A percentile compares a stretch with the other conserved stretches of the same genome.
Conservation (phyloP, 2,113 vertebrate genomes). For the Anguilla japonica region DNA sequence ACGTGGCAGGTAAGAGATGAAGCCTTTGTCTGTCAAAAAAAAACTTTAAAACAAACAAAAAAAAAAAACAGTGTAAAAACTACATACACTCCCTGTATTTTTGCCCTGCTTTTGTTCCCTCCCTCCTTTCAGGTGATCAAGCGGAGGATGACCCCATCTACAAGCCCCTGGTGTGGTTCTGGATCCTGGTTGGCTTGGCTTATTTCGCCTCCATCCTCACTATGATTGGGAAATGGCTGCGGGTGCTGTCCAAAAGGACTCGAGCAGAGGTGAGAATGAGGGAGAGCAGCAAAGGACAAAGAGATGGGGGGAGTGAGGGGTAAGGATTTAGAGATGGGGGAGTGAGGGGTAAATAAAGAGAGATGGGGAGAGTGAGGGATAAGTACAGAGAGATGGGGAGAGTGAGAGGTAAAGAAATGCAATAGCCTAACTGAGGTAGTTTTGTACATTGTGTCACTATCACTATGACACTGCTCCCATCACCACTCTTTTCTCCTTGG, state of each 20-base stretch:
- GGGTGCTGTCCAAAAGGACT: slow-evolving; percentile 81
- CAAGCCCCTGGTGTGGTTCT: slow-evolving; percentile 85
- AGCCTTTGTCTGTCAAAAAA: not conserved
- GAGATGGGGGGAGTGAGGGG: not conserved
- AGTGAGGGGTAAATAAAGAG: no score
- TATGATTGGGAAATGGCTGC: slow-evolving; percentile 89
- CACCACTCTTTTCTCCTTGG: no score
- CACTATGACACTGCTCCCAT: no score
- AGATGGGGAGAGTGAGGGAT: no score
- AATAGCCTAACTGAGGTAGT: not conserved
- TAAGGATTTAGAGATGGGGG: no score
- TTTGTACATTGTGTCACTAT: no score
- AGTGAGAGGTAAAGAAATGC: not conserved
- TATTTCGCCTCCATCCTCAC: slow-evolving; percentile 92
- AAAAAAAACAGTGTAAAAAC: not conserved
- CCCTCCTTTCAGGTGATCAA: slow-evolving; percentile 46
- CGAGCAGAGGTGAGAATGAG: slow-evolving; percentile 77
- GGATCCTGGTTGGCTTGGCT: slow-evolving; percentile 87
- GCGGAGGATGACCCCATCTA: slow-evolving; percentile 64
- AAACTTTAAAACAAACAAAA: no score
- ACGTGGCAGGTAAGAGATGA: slow-evolving; percentile 74
- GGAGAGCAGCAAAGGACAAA: not conserved
- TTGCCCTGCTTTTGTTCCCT: not conserved
- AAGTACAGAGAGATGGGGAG: no score
- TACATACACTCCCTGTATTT: not conserved